A percentile compares a stretch with the other conserved stretches of the same genome.
These are phyloP conservation scores for Proterorhinus semilunaris DNA, from an alignment of 2,113 vertebrate species.

Conservation along the genomic window DNA sequence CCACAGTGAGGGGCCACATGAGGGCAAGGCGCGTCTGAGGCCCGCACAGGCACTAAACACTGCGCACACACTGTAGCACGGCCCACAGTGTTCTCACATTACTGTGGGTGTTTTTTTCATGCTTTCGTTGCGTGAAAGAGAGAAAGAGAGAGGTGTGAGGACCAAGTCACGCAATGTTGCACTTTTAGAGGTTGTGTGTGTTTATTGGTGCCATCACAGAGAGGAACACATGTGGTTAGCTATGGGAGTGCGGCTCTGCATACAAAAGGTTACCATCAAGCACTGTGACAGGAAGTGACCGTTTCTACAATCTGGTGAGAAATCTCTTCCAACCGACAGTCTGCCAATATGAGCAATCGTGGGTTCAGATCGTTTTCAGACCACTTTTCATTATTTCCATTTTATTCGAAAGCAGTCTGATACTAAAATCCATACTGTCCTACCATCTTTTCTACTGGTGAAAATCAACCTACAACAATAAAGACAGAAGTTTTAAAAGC, in stretches of 20 bases:
- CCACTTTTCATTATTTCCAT: too few relatives aligned
- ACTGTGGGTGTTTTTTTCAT: conserved; percentile 57
- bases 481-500: too few relatives aligned
- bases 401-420: too few relatives aligned
- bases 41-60: conserved; percentile 24
- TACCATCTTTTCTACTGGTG: too few relatives aligned
- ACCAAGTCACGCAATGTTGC: conserved; percentile 64
- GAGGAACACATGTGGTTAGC: conserved; percentile 29
- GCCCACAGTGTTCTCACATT: conserved; percentile 56
- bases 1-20: conserved; percentile 46
- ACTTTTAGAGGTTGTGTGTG: conserved; percentile 14
- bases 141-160: conserved; percentile 63
- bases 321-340: background rate
- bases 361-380: background rate
- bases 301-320: conserved; percentile 9
- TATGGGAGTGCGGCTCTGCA: conserved; percentile 20
- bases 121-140: conserved; percentile 59
- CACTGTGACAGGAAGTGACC: conserved; percentile 43
- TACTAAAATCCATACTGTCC: too few relatives aligned
- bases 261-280: conserved; percentile 32
- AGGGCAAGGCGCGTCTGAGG: conserved; percentile 40
- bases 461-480: too few relatives aligned
- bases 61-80: background rate
- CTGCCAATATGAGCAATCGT: conserved; percentile 10
- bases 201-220: conserved; percentile 7